A percentile compares a stretch with the other conserved stretches of the same genome.
Conservation (phyloP, 2,888 invertebrate genomes). For the Nomada hirtipes region DNA sequence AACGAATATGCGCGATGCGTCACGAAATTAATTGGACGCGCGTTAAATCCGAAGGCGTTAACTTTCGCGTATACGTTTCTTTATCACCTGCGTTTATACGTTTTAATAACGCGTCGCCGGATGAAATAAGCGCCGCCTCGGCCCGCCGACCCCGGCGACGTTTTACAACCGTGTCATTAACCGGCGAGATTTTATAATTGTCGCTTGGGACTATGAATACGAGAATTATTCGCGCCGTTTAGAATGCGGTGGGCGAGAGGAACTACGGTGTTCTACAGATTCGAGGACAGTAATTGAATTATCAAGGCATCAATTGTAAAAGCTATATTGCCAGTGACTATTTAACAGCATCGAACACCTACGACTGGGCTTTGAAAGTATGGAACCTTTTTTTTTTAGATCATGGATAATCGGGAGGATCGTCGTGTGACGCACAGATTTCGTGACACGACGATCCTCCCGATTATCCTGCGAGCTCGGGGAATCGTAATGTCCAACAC, state of each 20-base stretch:
- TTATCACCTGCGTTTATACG: constrained; percentile 67
- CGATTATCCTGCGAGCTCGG: not conserved
- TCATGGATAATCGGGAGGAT: too few relatives aligned
- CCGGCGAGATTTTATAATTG: constrained; percentile 18
- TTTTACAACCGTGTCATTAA: constrained; percentile 48
- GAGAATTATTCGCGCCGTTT: not conserved
- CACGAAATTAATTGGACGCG: constrained; percentile 72
- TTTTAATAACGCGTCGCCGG: constrained; percentile 62
- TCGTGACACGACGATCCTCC: too few relatives aligned
- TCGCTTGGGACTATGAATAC: not conserved
- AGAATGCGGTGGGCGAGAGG: not conserved
- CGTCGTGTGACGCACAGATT: too few relatives aligned
- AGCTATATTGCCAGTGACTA: too few relatives aligned
- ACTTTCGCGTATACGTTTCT: constrained; percentile 65
- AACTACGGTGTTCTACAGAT: not conserved
- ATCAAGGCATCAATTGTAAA: too few relatives aligned
- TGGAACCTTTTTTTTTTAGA: too few relatives aligned
- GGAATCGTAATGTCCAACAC: not conserved
- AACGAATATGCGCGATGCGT: constrained; percentile 62
- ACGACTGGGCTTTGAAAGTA: too few relatives aligned
- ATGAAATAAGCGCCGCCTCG: constrained; percentile 48
- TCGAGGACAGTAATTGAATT: too few relatives aligned
- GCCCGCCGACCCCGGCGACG: not conserved
- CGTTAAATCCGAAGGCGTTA: constrained; percentile 70
- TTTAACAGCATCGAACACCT: too few relatives aligned